A percentile compares a stretch with the other conserved stretches of the same genome.
These are phyloP conservation scores for Nasalis larvatus DNA, from an alignment of 2,113 vertebrate species.

Conservation along the genomic window DNA sequence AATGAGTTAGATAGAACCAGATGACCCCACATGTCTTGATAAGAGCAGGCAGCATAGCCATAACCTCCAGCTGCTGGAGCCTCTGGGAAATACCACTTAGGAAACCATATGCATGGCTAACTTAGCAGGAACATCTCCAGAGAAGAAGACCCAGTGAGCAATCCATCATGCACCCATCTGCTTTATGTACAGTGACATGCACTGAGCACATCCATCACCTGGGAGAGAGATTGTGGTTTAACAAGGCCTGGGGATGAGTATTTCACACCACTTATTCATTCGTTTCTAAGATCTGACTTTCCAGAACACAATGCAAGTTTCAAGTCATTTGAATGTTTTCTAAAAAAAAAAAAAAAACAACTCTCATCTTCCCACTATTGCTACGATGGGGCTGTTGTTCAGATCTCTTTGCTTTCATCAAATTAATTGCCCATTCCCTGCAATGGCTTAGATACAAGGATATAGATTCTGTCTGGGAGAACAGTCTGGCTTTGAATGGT, in stretches of 20 bases:
- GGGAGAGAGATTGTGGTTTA: neutral
- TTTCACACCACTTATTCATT: conserved; percentile 51
- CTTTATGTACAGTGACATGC: neutral
- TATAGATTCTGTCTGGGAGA: conserved; percentile 22
- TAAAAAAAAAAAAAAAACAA: neutral
- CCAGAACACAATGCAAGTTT: conserved; percentile 39
- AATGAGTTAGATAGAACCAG: neutral
- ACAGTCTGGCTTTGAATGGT: conserved; percentile 49
- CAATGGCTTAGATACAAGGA: conserved; percentile 41
- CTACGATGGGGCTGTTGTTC: neutral
- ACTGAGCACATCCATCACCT: neutral
- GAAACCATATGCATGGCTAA: neutral
- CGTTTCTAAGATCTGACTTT: conserved; percentile 62
- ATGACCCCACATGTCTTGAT: neutral
- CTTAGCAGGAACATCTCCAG: neutral
- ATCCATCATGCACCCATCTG: neutral
- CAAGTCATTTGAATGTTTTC: conserved; percentile 62
- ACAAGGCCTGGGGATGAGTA: neutral
- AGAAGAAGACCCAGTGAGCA: neutral
- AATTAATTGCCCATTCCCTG: conserved; percentile 52
- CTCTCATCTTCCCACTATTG: conserved; percentile 41
- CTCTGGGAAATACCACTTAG: neutral
- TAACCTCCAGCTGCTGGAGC: neutral
- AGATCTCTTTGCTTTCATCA: conserved; percentile 69
- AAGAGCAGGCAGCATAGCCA: neutral